These are phyloP conservation scores for Chrysolophus pictus DNA, from an alignment of 2,797 vertebrate species.

Conservation along the genomic window DNA sequence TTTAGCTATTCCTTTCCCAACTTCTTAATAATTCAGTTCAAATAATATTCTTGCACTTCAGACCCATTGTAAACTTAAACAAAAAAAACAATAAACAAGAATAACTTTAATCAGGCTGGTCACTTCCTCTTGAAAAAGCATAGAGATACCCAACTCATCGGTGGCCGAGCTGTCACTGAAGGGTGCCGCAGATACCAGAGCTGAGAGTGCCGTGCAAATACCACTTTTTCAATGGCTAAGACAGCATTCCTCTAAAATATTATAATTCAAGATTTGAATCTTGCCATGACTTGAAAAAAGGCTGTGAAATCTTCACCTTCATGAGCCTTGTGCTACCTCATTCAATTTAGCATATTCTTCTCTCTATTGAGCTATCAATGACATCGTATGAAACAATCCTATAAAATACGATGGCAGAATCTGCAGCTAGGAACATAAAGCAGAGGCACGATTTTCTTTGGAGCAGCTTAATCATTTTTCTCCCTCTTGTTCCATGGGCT, in stretches of 20 bases:
- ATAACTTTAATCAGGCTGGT: background rate
- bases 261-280: background rate
- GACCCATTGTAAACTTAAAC: background rate
- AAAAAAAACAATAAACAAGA: background rate
- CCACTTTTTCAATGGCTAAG: too few relatives aligned
- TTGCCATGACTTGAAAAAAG: background rate
- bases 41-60: background rate
- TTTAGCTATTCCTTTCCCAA: background rate
- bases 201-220: background rate
- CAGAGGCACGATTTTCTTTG: background rate
- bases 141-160: background rate
- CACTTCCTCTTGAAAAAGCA: background rate
- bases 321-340: background rate
- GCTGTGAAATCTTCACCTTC: background rate
- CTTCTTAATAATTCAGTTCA: background rate
- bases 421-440: background rate
- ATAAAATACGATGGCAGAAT: background rate
- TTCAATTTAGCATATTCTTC: background rate
- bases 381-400: background rate
- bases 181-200: background rate
- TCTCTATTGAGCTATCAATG: background rate
- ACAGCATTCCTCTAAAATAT: background rate
- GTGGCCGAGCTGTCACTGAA: background rate
- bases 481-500: background rate
- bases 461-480: constrained; percentile 25